A percentile compares a stretch with the other conserved stretches of the same genome.
Conservation (phyloP, 2,113 vertebrate genomes). For the Ondatra zibethicus region DNA sequence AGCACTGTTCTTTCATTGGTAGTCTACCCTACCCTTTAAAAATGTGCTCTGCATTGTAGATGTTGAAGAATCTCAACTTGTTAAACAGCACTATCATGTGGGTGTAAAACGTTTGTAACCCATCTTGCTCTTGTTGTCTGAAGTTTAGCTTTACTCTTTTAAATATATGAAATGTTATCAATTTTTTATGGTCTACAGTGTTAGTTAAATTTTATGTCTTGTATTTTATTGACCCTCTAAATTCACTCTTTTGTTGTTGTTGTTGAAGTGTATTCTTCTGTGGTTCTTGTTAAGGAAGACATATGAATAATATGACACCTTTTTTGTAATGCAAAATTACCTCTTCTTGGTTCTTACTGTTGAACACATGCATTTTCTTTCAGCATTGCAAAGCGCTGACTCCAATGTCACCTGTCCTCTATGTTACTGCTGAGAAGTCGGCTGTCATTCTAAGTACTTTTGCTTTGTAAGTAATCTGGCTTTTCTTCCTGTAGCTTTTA, state of each 20-base stretch:
- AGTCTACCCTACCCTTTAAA: neutral
- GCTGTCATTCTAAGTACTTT: neutral
- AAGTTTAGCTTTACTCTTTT: neutral
- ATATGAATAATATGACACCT: neutral
- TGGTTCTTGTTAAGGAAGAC: neutral
- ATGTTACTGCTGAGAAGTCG: neutral
- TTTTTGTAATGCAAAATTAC: slow-evolving; percentile 1
- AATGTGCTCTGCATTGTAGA: neutral
- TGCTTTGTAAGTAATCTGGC: neutral
- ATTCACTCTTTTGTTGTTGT: neutral
- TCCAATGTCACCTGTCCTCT: neutral
- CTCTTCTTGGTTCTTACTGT: neutral
- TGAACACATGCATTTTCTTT: neutral
- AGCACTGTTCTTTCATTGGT: neutral
- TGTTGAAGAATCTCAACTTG: neutral
- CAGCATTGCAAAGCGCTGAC: neutral
- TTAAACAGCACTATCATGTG: neutral
- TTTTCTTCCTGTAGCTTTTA: slow-evolving; percentile 30
- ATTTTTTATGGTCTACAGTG: slow-evolving; percentile 9
- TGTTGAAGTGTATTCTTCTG: neutral
- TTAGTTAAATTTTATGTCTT: slow-evolving; percentile 29
- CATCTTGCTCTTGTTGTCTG: neutral
- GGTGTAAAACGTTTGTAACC: neutral
- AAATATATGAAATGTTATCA: neutral
- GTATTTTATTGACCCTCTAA: neutral